phyloP scores from a whole-genome alignment of 30 jellyfish, hydroid and myxozoan species.

The Cassiopea xamachana region DNA sequence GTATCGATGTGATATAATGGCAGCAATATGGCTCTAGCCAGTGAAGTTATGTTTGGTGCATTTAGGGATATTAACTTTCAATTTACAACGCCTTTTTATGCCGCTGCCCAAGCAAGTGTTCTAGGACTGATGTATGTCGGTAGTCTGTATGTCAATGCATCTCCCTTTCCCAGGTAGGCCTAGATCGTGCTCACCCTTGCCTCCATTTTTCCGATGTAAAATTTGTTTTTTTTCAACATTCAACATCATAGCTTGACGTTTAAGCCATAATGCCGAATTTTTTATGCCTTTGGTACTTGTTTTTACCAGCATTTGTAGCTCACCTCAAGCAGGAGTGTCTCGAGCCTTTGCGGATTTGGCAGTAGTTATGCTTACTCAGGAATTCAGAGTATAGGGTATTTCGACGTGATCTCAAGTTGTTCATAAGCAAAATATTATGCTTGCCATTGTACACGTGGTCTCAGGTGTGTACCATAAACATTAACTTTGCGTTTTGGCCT shows the following conservation, averaged over 20 bases:
- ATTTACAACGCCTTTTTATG: conserved; percentile 11
- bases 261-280: too few relatives aligned
- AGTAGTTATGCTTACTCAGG: too few relatives aligned
- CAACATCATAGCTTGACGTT: not conserved
- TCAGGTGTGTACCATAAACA: not conserved
- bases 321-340: too few relatives aligned
- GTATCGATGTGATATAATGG: not conserved
- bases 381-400: not conserved
- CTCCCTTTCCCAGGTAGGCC: conserved; percentile 67
- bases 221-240: not conserved
- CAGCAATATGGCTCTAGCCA: not conserved
- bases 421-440: not conserved
- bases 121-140: conserved; percentile 85
- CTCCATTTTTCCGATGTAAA: not conserved
- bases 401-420: not conserved
- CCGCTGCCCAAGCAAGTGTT: conserved; percentile 30
- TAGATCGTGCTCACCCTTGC: not conserved
- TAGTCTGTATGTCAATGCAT: conserved; percentile 70
- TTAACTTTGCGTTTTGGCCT: not conserved
- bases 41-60: not conserved
- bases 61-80: conserved; percentile 19
- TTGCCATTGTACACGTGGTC: not conserved
- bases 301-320: too few relatives aligned
- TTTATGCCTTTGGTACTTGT: too few relatives aligned
- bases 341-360: too few relatives aligned